Conservation (phyloP, 35 echinoderm and acorn worm species). For the Anneissia japonica region DNA sequence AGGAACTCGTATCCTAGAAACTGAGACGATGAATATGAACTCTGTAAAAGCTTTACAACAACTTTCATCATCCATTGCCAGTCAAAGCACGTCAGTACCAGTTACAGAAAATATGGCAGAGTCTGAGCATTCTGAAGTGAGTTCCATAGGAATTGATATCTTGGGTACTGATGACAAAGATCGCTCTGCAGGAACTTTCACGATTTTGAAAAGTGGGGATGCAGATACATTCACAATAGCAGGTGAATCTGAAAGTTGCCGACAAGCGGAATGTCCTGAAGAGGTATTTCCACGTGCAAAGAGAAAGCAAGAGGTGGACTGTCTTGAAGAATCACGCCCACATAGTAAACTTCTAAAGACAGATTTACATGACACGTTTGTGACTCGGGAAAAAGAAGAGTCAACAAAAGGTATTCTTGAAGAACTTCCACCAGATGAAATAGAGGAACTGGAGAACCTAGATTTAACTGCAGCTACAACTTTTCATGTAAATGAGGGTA, state of each 20-base stretch:
- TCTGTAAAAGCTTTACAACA: neutral
- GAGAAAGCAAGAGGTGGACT: neutral
- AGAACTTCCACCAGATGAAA: neutral
- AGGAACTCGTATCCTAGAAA: neutral
- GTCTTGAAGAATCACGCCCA: neutral
- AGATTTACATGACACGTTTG: neutral
- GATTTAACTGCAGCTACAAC: neutral
- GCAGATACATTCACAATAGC: neutral
- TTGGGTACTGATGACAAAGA: neutral
- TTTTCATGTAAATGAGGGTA: neutral
- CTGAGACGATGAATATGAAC: neutral
- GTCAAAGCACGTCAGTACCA: neutral
- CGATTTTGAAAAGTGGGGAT: neutral
- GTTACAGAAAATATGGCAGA: neutral
- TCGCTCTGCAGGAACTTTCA: neutral
- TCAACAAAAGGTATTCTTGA: neutral
- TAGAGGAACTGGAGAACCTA: neutral
- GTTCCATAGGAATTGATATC: neutral
- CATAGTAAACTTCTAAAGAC: neutral
- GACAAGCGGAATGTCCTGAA: too few species aligned
- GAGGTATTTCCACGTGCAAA: neutral
- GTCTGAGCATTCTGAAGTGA: neutral
- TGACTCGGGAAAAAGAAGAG: neutral
- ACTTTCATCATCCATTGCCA: neutral
- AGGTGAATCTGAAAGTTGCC: too few species aligned